Base-by-base conservation (phyloP, 2,797 vertebrate genomes). In the Pangasius krempfi region DNA sequence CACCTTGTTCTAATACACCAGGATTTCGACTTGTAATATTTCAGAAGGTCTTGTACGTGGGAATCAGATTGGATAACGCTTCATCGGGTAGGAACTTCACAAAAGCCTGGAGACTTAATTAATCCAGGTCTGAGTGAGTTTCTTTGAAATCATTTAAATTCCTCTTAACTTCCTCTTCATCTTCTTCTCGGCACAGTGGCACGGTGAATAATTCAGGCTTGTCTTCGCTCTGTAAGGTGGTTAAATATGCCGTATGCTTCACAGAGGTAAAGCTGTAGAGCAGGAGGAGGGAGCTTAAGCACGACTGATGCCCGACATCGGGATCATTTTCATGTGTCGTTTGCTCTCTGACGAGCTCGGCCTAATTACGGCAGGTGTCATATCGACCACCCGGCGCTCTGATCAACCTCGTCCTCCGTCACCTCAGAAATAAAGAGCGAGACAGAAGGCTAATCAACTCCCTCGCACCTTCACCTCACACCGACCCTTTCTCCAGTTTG, bases 21-120 rank as follows among this genome's bases (percentile, higher is more conserved):
- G 94, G 93, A 91, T 96, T 96, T 94, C 94, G 93, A 93, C 94
- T 92, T 95, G 95, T 96, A 96, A 97, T 96, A 96, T 96, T 96
- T 94, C 94, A 93, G 95, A 94, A 95, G 96, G 95, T 95, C 95
- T 93, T 84, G 90, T 89, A 91, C 88, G 90, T 84, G 89, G 90
- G 89, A 90, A 91, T 92, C 91, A 90, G 92, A 92, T 90, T 89
- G 94, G 95, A 95, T 94, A 92, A 92, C 30, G 85, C 86, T 93
- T 94, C 95, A 95, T 96, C 96, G 96, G 94, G 94, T 94, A 94
- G 94, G 94, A 92, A 93, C 54, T 89, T 92, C 75, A 95, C 95
- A 95, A 95, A 58, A 95, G 94, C 94, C 93, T 93, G 47, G 95
- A 94, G 94, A 92, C 94, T 94, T 96, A 94, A 96, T 95, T 96